Base-by-base conservation (phyloP, 2,888 invertebrate species). In the Aproaerema taeniolella region DNA sequence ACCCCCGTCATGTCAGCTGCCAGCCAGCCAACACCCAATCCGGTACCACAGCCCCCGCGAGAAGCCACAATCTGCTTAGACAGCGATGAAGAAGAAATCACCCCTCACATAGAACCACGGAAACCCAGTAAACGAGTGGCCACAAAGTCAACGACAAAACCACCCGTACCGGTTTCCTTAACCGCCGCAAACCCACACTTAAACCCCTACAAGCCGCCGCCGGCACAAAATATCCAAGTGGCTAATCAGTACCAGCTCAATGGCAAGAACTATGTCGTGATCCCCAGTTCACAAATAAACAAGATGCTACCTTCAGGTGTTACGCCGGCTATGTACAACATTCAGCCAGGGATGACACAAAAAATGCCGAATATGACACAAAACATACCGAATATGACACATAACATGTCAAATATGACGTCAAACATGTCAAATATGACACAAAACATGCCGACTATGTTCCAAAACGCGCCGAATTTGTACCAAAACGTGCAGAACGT, bases 51-150 rank as follows among this genome's bases (percentile, higher is more conserved):
- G 12, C 38, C 29, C 4, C 13, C 11, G 15, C 11, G 16, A 10
- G 7, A 12, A 26, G 26, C 26, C 29, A 68, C 75, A 1, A 81
- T 82, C 35, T 75, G 70, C 25, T 52, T 82, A 7, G 81, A 81
- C 50, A 82, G 82, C 43, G 82, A 82, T 47, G 81, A 81, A 2
- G 82, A 82, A 1, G 76, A 73, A 1, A 10, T 45, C 15, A 34
- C 2, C 33, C 17, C 17, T 13, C 33, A 2, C 9, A 28, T 9
- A 9, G 35, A 31, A 5, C 32, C 32, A 14, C 7, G 4, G 7
- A 13, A 20, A 25, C 30, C 24, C 9, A 31, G 17, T 14, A 37
- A 35, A n/a, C 1, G 10, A n/a, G 37, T 37, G 4, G 26, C 39
- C 12, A 9, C n/a, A 8, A 39, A 39, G n/a, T 32, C 39, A 10